Conservation (phyloP, 2,888 invertebrate species). For the Emmelina monodactyla region DNA sequence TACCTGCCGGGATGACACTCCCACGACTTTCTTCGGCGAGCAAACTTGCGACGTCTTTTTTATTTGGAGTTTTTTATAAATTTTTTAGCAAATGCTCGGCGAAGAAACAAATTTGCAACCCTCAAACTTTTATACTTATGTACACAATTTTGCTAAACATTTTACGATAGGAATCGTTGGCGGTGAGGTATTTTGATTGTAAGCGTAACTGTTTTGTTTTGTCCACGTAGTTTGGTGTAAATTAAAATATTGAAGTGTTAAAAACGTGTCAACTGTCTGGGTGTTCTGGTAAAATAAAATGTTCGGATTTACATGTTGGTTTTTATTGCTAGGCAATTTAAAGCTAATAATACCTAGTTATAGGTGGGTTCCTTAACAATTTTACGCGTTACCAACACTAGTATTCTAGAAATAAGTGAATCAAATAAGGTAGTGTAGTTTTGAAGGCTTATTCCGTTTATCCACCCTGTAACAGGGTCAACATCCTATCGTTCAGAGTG, state of each 20-base stretch:
- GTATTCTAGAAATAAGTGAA: too few relatives aligned
- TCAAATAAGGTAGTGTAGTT: too few relatives aligned
- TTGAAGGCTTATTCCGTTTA: too few relatives aligned
- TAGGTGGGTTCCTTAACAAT: too few relatives aligned
- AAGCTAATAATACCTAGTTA: too few relatives aligned
- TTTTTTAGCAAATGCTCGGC: constrained; percentile 39
- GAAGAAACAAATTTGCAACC: constrained; percentile 26
- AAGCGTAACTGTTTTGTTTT: constrained; percentile 51
- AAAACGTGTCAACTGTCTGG: constrained; percentile 30
- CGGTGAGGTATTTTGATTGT: constrained; percentile 19
- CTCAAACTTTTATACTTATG: constrained; percentile 10
- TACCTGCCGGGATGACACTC: constrained; percentile 20
- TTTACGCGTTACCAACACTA: too few relatives aligned
- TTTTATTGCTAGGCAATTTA: too few relatives aligned
- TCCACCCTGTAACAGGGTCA: too few relatives aligned
- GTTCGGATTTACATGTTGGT: constrained; percentile 7
- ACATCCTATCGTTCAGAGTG: too few relatives aligned
- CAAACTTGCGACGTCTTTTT: constrained; percentile 33
- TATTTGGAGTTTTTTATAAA: constrained; percentile 24
- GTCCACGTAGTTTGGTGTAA: constrained; percentile 24
- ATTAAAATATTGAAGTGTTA: constrained; percentile 32
- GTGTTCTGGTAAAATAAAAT: constrained; percentile 35
- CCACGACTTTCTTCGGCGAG: constrained; percentile 30
- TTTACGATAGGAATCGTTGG: constrained; percentile 19
- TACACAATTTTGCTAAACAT: constrained; percentile 10